Conservation (phyloP, 2,888 invertebrate genomes). For the Copidosoma aretas region DNA sequence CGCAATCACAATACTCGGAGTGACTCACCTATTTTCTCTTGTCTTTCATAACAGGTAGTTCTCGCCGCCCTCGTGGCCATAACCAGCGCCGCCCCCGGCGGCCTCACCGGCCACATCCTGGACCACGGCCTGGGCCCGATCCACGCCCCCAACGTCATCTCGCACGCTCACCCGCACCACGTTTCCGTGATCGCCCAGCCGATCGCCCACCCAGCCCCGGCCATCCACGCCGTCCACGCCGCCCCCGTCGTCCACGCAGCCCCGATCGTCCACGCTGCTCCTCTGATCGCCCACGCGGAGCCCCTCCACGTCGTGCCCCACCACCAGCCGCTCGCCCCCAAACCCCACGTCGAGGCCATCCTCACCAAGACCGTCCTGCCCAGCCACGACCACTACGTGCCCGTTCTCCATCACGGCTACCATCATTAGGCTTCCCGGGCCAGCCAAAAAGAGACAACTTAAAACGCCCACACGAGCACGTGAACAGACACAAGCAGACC, state of each 20-base stretch:
- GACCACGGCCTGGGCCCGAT: conserved; percentile 55
- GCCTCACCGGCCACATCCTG: conserved; percentile 61
- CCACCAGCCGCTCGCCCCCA: conserved; percentile 51
- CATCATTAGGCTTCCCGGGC: conserved; percentile 24
- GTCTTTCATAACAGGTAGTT: conserved; percentile 51
- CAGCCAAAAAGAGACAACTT: conserved; percentile 25
- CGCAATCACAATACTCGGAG: not conserved
- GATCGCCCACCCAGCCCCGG: conserved; percentile 55
- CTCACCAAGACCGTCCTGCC: conserved; percentile 56
- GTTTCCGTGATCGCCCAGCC: conserved; percentile 57
- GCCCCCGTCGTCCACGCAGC: conserved; percentile 55
- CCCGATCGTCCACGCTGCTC: conserved; percentile 52
- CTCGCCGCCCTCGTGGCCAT: conserved; percentile 60
- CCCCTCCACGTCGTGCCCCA: conserved; percentile 51
- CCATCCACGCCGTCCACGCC: conserved; percentile 50
- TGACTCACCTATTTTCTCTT: not conserved
- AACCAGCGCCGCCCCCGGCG: conserved; percentile 65
- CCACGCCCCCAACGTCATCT: conserved; percentile 54
- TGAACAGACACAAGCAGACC: too few species aligned
- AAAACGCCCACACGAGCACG: conserved; percentile 6
- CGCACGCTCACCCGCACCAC: conserved; percentile 54
- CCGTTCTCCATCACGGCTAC: conserved; percentile 41
- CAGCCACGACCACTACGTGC: conserved; percentile 45
- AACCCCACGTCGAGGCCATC: conserved; percentile 47
- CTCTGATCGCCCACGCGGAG: conserved; percentile 47